These are phyloP conservation scores for Mimachlamys varia DNA, from an alignment of 2,888 invertebrate genomes.

Conservation along the genomic window DNA sequence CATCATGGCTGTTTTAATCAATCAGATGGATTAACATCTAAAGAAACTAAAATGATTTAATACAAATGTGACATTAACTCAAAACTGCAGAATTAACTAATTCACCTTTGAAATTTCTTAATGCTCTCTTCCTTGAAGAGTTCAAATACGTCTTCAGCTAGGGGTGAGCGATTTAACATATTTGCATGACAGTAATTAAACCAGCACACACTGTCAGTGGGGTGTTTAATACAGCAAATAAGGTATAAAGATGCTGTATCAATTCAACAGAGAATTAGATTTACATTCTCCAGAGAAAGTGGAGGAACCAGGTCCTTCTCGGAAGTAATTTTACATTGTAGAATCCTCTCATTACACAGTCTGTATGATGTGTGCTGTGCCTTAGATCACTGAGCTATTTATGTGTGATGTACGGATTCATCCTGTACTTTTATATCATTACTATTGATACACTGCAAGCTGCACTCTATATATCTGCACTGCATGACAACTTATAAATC, in stretches of 20 bases:
- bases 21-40: too few relatives aligned
- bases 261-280: neutral
- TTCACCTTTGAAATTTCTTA: too few relatives aligned
- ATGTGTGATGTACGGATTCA: neutral
- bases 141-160: too few relatives aligned
- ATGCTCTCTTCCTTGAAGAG: too few relatives aligned
- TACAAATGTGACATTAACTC: too few relatives aligned
- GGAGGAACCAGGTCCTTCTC: neutral
- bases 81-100: too few relatives aligned
- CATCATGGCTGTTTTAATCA: too few relatives aligned
- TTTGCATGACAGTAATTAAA: neutral
- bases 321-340: neutral
- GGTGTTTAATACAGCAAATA: too few relatives aligned
- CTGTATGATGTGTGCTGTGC: neutral
- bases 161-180: too few relatives aligned
- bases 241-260: too few relatives aligned
- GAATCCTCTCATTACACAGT: neutral
- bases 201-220: too few relatives aligned
- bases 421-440: slow-evolving; percentile 13
- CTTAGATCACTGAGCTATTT: neutral
- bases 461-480: neutral
- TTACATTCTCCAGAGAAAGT: neutral
- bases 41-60: too few relatives aligned
- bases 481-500: neutral
- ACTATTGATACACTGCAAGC: neutral